Conservation (phyloP, 2,113 vertebrate species). For the Melanotaenia duboulayi region DNA sequence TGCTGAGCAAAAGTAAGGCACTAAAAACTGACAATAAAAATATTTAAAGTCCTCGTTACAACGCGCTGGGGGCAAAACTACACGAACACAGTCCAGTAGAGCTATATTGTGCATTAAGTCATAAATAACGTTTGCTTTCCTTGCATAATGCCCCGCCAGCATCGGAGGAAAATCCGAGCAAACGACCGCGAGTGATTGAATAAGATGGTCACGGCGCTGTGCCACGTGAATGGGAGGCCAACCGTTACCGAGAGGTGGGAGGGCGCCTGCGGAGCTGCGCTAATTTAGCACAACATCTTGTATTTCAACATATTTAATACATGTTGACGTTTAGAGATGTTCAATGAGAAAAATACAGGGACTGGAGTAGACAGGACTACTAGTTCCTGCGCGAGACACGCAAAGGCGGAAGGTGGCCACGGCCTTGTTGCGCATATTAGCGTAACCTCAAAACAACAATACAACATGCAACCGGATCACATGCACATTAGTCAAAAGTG, state of each 20-base stretch:
- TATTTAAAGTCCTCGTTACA: too few species aligned
- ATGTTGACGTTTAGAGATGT: background rate
- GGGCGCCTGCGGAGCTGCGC: constrained; percentile 7
- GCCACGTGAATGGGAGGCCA: constrained; percentile 61
- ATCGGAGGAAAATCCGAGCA: too few species aligned
- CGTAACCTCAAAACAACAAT: background rate
- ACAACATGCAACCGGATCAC: background rate
- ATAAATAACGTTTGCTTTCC: background rate
- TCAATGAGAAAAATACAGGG: too few species aligned
- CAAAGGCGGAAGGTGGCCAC: background rate
- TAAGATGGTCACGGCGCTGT: constrained; percentile 40
- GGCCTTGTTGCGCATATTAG: constrained; percentile 2
- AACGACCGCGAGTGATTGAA: background rate
- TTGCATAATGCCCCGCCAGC: background rate
- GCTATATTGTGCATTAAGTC: background rate
- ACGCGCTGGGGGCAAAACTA: too few species aligned
- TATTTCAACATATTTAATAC: fast-evolving
- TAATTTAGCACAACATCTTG: background rate
- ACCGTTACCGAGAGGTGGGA: constrained; percentile 33
- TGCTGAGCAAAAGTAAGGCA: background rate
- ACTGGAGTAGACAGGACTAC: fast-evolving
- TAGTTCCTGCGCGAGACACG: too few species aligned
- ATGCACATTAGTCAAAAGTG: background rate
- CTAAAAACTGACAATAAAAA: too few species aligned
- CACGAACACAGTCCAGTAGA: too few species aligned